Evolutionary conservation across 2,113 vertebrate genomes (phyloP).

Genomic region (Mus pahari): DNA sequence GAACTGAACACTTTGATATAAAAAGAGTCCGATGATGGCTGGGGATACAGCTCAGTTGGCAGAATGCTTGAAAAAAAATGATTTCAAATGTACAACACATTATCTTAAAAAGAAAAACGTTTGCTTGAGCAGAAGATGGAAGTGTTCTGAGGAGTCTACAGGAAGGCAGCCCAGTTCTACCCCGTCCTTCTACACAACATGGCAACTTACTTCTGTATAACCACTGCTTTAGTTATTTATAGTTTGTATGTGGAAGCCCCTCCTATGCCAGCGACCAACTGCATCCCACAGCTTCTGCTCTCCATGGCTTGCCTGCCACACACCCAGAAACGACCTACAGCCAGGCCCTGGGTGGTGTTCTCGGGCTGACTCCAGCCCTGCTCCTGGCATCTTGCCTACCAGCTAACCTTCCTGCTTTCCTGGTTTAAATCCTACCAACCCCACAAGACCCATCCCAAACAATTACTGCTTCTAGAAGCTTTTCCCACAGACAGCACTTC

Average conservation of each 20-base stretch:
- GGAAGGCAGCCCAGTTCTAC: background rate
- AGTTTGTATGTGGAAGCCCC: background rate
- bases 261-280: background rate
- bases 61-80: background rate
- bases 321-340: background rate
- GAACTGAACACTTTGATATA: background rate
- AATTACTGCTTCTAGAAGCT: background rate
- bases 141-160: background rate
- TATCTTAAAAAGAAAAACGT: conserved; percentile 28
- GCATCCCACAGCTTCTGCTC: background rate
- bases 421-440: background rate
- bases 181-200: background rate
- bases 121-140: background rate
- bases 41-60: background rate
- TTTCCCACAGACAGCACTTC: background rate
- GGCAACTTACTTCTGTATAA: background rate
- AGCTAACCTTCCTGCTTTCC: background rate
- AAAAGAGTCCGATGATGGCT: background rate
- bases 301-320: background rate
- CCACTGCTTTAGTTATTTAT: background rate
- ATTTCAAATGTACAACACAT: background rate
- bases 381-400: background rate
- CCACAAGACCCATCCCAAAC: background rate
- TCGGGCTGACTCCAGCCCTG: background rate
- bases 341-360: background rate